These are phyloP conservation scores for Loriculus beryllinus DNA, from an alignment of 2,797 vertebrate genomes.

Conservation along the genomic window DNA sequence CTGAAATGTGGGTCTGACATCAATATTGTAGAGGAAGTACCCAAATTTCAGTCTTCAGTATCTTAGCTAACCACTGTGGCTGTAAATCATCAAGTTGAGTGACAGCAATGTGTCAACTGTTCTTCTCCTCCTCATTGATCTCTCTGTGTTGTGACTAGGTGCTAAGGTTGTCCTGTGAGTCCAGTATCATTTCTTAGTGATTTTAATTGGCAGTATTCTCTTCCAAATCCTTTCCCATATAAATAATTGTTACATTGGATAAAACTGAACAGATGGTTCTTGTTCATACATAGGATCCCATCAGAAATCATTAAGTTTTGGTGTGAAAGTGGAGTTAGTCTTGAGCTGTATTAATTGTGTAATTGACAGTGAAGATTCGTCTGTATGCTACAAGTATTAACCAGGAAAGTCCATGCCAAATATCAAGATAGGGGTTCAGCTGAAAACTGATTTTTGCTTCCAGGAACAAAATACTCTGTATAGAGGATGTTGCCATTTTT, in stretches of 20 bases:
- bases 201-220: neutral
- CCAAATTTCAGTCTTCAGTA: neutral
- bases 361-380: neutral
- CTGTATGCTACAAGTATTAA: neutral
- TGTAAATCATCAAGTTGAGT: neutral
- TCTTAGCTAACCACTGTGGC: neutral
- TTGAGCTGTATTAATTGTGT: neutral
- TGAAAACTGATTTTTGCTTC: neutral
- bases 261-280: neutral
- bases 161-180: neutral
- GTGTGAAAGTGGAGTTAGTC: neutral
- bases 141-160: neutral
- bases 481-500: neutral
- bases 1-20: neutral
- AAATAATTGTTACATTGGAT: neutral
- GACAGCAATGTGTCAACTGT: neutral
- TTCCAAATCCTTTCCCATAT: neutral
- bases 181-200: neutral
- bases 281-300: neutral
- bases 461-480: neutral
- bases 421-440: rapidly evolving
- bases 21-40: neutral
- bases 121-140: neutral
- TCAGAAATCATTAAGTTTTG: neutral
- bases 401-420: neutral